These are phyloP conservation scores for Eospalax fontanierii DNA, from an alignment of 2,797 vertebrate genomes.

Conservation along the genomic window DNA sequence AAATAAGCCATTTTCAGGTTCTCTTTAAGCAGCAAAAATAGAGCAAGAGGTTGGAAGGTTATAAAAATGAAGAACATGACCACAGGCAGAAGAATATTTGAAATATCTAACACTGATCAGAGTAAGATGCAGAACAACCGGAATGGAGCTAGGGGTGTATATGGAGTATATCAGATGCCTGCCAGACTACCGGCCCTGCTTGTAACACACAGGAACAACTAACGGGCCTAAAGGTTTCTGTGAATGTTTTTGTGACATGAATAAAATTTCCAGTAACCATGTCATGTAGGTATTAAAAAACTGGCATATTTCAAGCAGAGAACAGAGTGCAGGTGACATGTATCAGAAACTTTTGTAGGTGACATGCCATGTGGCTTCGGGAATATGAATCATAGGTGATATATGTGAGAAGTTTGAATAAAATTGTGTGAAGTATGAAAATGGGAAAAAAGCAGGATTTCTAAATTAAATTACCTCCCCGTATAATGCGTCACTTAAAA, in stretches of 20 bases:
- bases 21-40: conserved; percentile 7
- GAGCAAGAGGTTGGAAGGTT: neutral
- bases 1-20: conserved; percentile 52
- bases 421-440: neutral
- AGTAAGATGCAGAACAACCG: neutral
- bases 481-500: conserved; percentile 17
- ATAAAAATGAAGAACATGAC: conserved; percentile 46
- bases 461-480: conserved; percentile 40
- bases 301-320: neutral
- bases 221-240: neutral
- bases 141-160: neutral
- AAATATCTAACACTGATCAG: neutral
- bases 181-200: neutral
- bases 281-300: neutral
- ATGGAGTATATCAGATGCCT: neutral
- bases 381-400: neutral
- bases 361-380: neutral
- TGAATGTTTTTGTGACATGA: neutral
- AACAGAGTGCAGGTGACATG: neutral
- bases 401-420: neutral
- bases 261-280: neutral
- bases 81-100: neutral
- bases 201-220: neutral
- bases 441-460: conserved; percentile 43
- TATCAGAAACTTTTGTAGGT: neutral